phyloP scores from a whole-genome alignment of 2,113 vertebrate species.

The Scatophagus argus region DNA sequence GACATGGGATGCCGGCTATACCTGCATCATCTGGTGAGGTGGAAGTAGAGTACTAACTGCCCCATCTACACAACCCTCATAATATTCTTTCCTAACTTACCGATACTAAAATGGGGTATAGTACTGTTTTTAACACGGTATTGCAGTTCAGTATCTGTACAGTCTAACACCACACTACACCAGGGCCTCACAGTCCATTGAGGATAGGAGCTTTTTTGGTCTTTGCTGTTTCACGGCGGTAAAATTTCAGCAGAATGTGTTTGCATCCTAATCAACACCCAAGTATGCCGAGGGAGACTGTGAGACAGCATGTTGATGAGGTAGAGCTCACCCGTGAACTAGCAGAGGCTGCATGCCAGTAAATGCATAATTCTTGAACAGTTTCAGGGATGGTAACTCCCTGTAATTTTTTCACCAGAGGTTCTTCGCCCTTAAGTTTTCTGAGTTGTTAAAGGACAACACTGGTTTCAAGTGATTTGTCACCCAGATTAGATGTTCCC shows the following conservation, averaged over 20 bases:
- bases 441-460: not conserved
- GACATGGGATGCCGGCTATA: too few species aligned
- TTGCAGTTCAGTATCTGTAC: too few species aligned
- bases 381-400: not conserved
- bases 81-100: too few species aligned
- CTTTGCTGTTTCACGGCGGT: not conserved
- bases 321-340: not conserved
- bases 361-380: not conserved
- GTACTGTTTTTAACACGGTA: too few species aligned
- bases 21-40: too few species aligned
- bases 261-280: conserved; percentile 2
- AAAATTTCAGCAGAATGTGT: not conserved
- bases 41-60: too few species aligned
- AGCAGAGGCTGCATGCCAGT: not conserved
- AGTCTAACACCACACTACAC: too few species aligned
- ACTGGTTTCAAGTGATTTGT: not conserved
- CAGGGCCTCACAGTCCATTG: not conserved
- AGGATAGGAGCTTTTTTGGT: not conserved
- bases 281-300: not conserved
- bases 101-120: too few species aligned
- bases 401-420: too few species aligned
- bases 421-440: too few species aligned
- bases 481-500: not conserved
- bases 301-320: not conserved
- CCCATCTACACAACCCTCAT: too few species aligned